Conservation (phyloP, 2,113 vertebrate genomes). For the Todiramphus saurophagus region DNA sequence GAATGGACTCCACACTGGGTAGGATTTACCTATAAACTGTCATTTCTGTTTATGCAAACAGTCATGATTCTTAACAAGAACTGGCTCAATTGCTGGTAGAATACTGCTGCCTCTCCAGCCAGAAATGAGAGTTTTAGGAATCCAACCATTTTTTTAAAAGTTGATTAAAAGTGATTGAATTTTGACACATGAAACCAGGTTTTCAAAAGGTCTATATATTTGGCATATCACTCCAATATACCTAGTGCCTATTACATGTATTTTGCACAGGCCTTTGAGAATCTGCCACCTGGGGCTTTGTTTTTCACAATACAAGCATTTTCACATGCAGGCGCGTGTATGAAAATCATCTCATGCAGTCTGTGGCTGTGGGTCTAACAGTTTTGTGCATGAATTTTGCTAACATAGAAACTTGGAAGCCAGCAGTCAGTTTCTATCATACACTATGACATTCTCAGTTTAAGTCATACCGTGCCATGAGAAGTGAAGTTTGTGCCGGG, state of each 20-base stretch:
- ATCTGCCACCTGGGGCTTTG: neutral
- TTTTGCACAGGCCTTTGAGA: neutral
- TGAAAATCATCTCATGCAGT: neutral
- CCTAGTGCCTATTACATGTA: neutral
- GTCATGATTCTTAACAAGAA: slow-evolving; percentile 39
- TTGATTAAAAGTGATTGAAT: slow-evolving; percentile 21
- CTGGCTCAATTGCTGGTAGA: slow-evolving; percentile 34
- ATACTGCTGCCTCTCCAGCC: neutral
- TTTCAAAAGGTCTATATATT: neutral
- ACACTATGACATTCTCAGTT: neutral
- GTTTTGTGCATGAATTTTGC: neutral
- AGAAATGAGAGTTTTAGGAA: slow-evolving; percentile 5
- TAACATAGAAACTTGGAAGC: neutral
- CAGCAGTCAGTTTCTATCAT: neutral
- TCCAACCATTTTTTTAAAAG: neutral
- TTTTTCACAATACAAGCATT: slow-evolving; percentile 6
- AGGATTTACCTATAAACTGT: slow-evolving; percentile 61
- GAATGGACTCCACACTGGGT: slow-evolving; percentile 51
- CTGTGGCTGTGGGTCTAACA: neutral
- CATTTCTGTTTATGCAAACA: slow-evolving; percentile 68
- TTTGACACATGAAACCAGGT: neutral
- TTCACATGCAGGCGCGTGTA: neutral
- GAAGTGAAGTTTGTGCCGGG: neutral
- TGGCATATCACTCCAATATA: neutral
- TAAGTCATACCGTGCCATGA: neutral